Evolutionary conservation across 2,888 invertebrate genomes (phyloP), one percentile per base, ranked within the genome.

Genomic region (Trichopria drosophilae): DNA sequence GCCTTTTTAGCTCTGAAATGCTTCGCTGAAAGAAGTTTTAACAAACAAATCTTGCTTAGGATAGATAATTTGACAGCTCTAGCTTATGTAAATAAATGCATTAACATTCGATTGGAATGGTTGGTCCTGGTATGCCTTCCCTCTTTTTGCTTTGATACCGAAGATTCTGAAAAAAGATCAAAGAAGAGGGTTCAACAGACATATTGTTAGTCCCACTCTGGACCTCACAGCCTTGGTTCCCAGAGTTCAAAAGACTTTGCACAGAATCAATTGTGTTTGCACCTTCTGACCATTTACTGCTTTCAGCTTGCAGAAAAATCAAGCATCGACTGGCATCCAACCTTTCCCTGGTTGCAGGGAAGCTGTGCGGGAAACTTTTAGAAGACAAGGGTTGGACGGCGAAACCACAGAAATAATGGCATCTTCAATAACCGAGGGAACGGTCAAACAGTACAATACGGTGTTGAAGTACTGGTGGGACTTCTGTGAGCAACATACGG

Each of bases 281-380:
- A 23, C 43, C 32, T 4, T 20, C 34, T 20, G 23, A 42, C 13
- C 6, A 6, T 3, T 26, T 54, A 12, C 31, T 56, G 28, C 10
- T 49, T n/a, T 58, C 53, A 22, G 43, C 57, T 48, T 53, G 51
- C 37, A 51, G 57, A 16, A 48, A 13, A 3, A 13, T 16, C 10
- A 6, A 22, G 6, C 50, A 50, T n/a, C 43, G 36, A 6, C 41
- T n/a, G n/a, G n/a, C n/a, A n/a, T n/a, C n/a, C n/a, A 35, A 53
- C 12, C 57, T 63, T 63, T 43, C 60, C 61, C 62, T 65, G 62
- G 62, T 53, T 29, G 63, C 58, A 44, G 62, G 56, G 15, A 16
- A 35, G 28, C 54, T 63, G 57, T 65, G 59, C 2, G 53, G 51
- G 28, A 57, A 29, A 56, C 46, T 6, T 53, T 59, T 3, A 18